phyloP scores from a whole-genome alignment of 2,113 vertebrate species.

The Caranx melampygus region DNA sequence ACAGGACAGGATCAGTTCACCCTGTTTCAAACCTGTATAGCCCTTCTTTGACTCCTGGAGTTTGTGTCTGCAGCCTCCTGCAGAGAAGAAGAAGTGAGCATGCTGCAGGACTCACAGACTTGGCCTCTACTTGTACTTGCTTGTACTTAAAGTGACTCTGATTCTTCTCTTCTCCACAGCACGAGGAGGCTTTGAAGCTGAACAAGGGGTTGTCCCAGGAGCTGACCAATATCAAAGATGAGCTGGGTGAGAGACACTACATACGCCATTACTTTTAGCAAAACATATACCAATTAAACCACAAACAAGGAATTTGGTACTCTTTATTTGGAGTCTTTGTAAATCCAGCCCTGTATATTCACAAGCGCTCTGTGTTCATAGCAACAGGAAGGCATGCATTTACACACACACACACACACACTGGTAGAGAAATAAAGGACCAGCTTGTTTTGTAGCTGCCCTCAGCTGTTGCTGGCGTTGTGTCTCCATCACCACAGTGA shows the following conservation, averaged over 20 bases:
- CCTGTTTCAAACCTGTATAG: too few relatives aligned
- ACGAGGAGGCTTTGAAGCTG: constrained; percentile 86
- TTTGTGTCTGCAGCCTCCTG: too few relatives aligned
- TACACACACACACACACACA: constrained; percentile 4
- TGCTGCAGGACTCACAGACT: too few relatives aligned
- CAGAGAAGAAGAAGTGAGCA: neutral
- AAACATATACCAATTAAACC: too few relatives aligned
- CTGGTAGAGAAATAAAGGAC: constrained; percentile 1
- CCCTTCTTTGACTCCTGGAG: too few relatives aligned
- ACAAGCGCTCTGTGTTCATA: neutral
- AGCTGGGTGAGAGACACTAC: constrained; percentile 86
- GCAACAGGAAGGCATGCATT: constrained; percentile 1
- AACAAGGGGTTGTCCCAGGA: constrained; percentile 87
- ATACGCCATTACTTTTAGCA: too few relatives aligned
- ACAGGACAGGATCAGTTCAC: neutral
- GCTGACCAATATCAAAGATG: constrained; percentile 83
- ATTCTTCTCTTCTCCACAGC: constrained; percentile 75
- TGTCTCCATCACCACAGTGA: constrained; percentile 44
- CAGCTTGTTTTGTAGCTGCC: constrained; percentile 16
- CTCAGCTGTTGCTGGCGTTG: constrained; percentile 65
- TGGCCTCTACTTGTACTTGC: neutral
- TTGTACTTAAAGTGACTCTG: neutral
- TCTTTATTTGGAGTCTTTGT: too few relatives aligned
- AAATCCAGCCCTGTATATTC: neutral
- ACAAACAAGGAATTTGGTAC: too few relatives aligned